phyloP scores from a whole-genome alignment of 2,113 vertebrate genomes.

The Sakesphorus luctuosus region DNA sequence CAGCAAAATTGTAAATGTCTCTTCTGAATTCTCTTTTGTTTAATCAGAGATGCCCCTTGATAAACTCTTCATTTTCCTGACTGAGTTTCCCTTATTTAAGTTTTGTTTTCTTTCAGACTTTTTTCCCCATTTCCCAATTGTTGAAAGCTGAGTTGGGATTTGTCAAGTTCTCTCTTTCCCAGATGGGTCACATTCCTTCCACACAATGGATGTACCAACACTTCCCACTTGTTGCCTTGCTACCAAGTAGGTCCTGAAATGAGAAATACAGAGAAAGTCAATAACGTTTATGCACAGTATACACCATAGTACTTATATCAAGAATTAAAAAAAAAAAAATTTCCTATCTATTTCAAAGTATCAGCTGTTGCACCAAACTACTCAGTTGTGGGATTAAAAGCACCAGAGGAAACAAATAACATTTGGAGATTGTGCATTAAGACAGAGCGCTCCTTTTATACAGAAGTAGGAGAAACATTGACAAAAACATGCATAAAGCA shows the following conservation, averaged over 20 bases:
- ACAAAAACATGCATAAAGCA: not conserved
- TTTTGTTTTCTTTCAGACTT: conserved; percentile 14
- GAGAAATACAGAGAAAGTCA: conserved; percentile 37
- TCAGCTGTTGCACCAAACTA: not conserved
- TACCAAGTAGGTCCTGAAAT: conserved; percentile 42
- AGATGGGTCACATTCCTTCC: conserved; percentile 41
- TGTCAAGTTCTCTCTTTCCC: conserved; percentile 37
- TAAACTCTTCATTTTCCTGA: conserved; percentile 31
- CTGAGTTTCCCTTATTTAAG: conserved; percentile 5
- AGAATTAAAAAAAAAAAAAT: not conserved
- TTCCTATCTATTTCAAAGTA: not conserved
- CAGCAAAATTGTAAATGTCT: not conserved
- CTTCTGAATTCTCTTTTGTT: not conserved
- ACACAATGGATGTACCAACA: not conserved
- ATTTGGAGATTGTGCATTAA: not conserved
- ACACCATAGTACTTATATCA: not conserved
- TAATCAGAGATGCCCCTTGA: not conserved
- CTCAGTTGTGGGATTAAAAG: not conserved
- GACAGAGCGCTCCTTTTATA: not conserved
- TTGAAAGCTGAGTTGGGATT: conserved; percentile 30
- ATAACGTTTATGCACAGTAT: not conserved
- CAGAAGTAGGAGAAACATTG: not conserved
- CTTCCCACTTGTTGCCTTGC: conserved; percentile 1
- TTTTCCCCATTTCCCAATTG: not conserved
- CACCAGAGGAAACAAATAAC: not conserved